Evolutionary conservation across 2,888 invertebrate species (phyloP).

Genomic region (Zeuzera pyrina): DNA sequence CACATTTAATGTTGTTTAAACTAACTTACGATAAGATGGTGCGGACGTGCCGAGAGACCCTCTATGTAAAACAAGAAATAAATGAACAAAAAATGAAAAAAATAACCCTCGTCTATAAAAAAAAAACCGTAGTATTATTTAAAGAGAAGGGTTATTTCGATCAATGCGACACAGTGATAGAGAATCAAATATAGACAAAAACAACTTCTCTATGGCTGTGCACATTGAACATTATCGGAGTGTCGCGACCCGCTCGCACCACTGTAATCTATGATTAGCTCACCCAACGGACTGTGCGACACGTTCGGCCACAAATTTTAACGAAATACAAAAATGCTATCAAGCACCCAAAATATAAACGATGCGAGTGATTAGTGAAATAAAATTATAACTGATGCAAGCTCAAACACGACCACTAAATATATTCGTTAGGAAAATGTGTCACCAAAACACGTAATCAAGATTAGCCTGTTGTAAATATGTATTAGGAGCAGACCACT

Average conservation of each 20-base stretch:
- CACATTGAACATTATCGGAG: constrained; percentile 22
- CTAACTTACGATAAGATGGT: too few species aligned
- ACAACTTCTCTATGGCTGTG: constrained; percentile 25
- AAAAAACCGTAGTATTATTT: too few species aligned
- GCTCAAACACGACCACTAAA: too few species aligned
- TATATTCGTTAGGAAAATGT: too few species aligned
- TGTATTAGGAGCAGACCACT: too few species aligned
- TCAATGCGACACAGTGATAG: constrained; percentile 23
- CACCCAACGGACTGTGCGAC: constrained; percentile 53
- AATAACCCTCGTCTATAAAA: too few species aligned
- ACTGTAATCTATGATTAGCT: constrained; percentile 32
- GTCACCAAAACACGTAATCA: too few species aligned
- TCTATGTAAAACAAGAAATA: too few species aligned
- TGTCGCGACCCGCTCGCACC: constrained; percentile 37
- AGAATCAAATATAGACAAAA: constrained; percentile 33
- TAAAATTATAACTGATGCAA: too few species aligned
- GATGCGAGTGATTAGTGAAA: not conserved
- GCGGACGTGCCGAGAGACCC: too few species aligned
- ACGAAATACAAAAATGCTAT: constrained; percentile 41
- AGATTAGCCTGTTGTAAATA: too few species aligned
- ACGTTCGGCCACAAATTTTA: constrained; percentile 47
- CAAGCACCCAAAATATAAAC: constrained; percentile 51
- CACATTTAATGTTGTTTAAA: constrained; percentile 70
- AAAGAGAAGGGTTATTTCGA: constrained; percentile 11
- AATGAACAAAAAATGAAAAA: too few species aligned